phyloP scores from a whole-genome alignment of 2,797 vertebrate genomes.

The Anguilla megastoma region DNA sequence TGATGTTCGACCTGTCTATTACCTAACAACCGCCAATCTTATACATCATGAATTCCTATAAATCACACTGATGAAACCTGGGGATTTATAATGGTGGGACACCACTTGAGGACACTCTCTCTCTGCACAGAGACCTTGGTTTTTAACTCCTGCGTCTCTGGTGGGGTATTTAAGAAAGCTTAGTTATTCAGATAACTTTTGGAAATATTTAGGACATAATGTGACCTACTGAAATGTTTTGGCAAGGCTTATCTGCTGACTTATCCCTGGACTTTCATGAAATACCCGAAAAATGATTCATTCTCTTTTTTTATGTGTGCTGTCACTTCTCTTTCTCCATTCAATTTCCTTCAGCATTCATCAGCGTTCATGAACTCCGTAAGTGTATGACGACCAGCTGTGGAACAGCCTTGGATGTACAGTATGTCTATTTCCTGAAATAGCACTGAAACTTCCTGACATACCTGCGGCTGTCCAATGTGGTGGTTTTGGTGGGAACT shows the following conservation, averaged over 20 bases:
- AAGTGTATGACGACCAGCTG: background rate
- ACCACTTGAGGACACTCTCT: background rate
- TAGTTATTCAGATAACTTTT: background rate
- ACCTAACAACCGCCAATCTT: constrained; percentile 9
- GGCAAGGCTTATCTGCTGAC: background rate
- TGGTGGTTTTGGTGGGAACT: background rate
- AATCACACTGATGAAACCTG: background rate
- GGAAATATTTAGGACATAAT: background rate
- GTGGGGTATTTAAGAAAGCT: background rate
- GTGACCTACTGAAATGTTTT: background rate
- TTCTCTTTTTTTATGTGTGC: background rate
- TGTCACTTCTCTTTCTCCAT: background rate
- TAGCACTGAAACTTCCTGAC: background rate
- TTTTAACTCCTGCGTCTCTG: background rate
- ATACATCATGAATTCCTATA: background rate
- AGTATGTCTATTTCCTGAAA: background rate
- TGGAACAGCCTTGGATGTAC: background rate
- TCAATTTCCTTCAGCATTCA: background rate
- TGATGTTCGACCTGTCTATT: background rate
- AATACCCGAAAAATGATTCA: background rate
- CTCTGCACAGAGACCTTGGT: background rate
- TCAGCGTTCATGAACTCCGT: background rate
- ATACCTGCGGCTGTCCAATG: background rate
- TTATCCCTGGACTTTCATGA: background rate
- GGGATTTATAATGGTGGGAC: background rate